Evolutionary conservation across 2,113 vertebrate species (phyloP), one percentile per base, ranked within the genome.

Genomic region (Noturus placidus): DNA sequence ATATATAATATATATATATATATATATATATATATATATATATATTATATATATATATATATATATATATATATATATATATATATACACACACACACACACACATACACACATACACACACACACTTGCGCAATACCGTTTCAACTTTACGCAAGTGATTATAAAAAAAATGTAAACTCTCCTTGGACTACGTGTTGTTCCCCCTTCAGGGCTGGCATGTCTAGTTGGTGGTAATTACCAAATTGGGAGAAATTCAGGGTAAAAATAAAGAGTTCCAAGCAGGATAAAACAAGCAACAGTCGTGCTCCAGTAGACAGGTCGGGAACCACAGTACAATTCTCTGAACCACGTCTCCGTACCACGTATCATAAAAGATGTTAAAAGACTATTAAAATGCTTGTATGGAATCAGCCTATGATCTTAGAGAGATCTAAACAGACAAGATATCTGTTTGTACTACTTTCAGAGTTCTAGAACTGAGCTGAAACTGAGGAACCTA

Each of bases 1-100:
- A n/a, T n/a, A n/a, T n/a, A n/a, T n/a, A n/a, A 42, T 42, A 42
- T 3, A 46, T 7, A 46, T 7, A 46, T 5, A 46, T 5, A 46
- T 0, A 46, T 5, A 46, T 0, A 46, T 0, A 46, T 0, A 46
- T 5, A 7, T 6, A 46, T 0, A 46, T 0, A 46, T 6, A 46
- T 6, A 7, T 6, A 7, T 6, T 3, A 42, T 42, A 42, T 3
- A 6, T 0, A 42, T 4, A 42, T 6, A 42, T 42, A 42, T 3
- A 6, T 0, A 42, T 4, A 42, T 6, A 42, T 42, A 42, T 3
- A 6, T 0, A 42, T 4, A 42, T 6, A 42, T 42, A 42, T 3
- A 42, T 42, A 4, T 3, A 42, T 4, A 42, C 42, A 42, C 5
- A 42, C 4, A 4, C 4, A 42, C 4, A 42, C 0, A 42, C 42